Evolutionary conservation across 2,113 vertebrate genomes (phyloP).

Genomic region (Tonatia bakeri): DNA sequence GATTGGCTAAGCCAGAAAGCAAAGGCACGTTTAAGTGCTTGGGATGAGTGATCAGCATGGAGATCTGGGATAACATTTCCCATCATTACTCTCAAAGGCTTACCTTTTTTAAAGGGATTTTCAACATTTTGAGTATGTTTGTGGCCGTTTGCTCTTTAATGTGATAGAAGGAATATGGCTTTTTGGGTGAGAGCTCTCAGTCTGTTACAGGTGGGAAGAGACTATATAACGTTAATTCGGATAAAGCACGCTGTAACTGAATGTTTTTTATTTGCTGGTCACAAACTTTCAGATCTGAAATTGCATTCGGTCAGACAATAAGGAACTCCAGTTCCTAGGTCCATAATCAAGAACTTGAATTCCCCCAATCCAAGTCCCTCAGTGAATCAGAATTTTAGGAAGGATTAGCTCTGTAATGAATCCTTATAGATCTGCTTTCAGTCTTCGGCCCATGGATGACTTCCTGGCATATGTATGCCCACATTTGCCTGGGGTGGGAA

Average conservation of each 20-base stretch:
- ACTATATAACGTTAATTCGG: background rate
- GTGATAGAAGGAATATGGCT: background rate
- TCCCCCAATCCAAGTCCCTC: background rate
- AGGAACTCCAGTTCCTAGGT: background rate
- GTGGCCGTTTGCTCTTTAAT: background rate
- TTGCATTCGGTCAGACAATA: background rate
- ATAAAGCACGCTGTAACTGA: background rate
- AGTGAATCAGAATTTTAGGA: constrained; percentile 72
- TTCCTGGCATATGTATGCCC: constrained; percentile 61
- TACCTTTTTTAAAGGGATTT: background rate
- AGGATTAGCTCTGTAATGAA: constrained; percentile 60
- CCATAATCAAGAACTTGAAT: constrained; percentile 15
- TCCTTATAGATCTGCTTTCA: constrained; percentile 68
- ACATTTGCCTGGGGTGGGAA: constrained; percentile 68
- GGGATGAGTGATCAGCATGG: background rate
- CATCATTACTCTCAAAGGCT: background rate
- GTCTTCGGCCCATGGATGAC: constrained; percentile 57
- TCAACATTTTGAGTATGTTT: background rate
- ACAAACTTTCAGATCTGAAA: background rate
- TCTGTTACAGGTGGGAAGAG: background rate
- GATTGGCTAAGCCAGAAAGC: background rate
- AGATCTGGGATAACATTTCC: background rate
- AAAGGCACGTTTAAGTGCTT: background rate
- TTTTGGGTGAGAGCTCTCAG: background rate
- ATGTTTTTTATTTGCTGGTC: background rate